Evolutionary conservation across 2,113 vertebrate species (phyloP).

Genomic region (Paratilapia polleni): DNA sequence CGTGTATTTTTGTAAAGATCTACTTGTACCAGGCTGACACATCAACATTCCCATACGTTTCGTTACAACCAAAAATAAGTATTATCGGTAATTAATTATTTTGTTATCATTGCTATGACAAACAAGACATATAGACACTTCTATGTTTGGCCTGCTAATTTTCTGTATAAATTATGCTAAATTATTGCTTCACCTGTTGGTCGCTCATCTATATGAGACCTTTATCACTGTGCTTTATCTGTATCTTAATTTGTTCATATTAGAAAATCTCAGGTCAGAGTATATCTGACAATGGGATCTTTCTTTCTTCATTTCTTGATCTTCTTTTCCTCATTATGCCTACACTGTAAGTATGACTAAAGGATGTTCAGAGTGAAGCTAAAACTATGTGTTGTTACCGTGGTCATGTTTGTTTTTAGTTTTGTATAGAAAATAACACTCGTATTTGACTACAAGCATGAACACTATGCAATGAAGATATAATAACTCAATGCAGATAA

Average conservation of each 20-base stretch:
- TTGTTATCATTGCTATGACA: neutral
- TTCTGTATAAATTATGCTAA: neutral
- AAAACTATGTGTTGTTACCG: neutral
- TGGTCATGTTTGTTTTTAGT: neutral
- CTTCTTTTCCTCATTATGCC: neutral
- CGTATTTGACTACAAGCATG: neutral
- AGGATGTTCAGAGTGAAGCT: neutral
- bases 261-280: neutral
- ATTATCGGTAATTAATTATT: neutral
- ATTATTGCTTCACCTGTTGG: neutral
- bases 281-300: neutral
- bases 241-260: neutral
- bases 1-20: neutral
- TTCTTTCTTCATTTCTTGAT: no score
- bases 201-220: neutral
- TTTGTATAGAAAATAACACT: neutral
- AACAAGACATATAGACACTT: no score
- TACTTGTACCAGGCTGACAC: neutral
- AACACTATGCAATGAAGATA: neutral
- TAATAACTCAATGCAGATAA: neutral
- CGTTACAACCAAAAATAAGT: neutral
- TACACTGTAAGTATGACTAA: neutral
- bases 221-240: neutral
- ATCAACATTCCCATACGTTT: neutral
- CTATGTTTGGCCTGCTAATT: neutral